Evolutionary conservation across 2,797 vertebrate genomes (phyloP).

Genomic region (Perodicticus potto): DNA sequence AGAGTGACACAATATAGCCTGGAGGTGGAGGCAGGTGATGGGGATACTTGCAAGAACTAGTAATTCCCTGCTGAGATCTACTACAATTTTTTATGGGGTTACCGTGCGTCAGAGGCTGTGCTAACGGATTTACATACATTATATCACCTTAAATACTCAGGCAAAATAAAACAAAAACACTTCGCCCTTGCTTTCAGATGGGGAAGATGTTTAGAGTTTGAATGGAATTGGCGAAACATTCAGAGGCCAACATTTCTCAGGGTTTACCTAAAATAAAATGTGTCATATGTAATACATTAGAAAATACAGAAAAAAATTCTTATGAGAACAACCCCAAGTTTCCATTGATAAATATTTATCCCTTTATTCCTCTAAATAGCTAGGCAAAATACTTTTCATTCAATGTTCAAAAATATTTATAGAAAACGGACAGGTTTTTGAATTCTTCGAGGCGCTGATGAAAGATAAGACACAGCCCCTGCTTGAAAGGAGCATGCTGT

Average conservation of each 20-base stretch:
- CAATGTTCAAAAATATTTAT: conserved; percentile 5
- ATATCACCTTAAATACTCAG: background rate
- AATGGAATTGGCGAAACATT: background rate
- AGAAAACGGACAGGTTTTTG: background rate
- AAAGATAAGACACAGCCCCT: background rate
- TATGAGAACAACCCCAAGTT: background rate
- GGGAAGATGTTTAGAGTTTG: background rate
- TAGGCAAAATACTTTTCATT: background rate
- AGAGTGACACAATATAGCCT: background rate
- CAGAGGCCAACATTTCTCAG: background rate
- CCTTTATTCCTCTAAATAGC: background rate
- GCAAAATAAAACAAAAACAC: background rate
- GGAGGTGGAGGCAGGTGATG: background rate
- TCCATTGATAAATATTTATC: background rate
- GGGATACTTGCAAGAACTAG: background rate
- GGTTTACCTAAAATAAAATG: background rate
- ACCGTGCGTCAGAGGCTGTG: background rate
- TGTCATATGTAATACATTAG: background rate
- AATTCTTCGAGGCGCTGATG: background rate
- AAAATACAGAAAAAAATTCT: background rate
- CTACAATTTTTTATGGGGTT: background rate
- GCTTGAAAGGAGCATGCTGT: background rate
- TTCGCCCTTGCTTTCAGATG: background rate
- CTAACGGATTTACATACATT: background rate
- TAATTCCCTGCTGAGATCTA: background rate